A percentile compares a stretch with the other conserved stretches of the same genome.
These are phyloP conservation scores for Macquaria australasica DNA, from an alignment of 2,113 vertebrate species.

Conservation along the genomic window DNA sequence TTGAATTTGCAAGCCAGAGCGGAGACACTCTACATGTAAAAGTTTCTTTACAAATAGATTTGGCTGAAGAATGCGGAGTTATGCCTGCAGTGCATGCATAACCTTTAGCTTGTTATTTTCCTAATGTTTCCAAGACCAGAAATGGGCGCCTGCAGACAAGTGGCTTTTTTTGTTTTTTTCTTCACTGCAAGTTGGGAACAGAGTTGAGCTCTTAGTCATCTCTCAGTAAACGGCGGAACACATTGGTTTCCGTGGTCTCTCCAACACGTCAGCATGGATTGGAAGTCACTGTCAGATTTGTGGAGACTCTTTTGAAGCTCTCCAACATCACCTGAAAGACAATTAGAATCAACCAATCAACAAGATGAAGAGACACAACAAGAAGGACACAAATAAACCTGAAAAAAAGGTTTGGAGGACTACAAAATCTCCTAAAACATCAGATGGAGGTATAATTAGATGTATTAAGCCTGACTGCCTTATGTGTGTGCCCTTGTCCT, in stretches of 20 bases:
- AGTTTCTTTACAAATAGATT: constrained; percentile 46
- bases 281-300: constrained; percentile 28
- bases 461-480: constrained; percentile 13
- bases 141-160: constrained; percentile 31
- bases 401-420: background rate
- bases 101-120: constrained; percentile 67
- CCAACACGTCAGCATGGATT: constrained; percentile 43
- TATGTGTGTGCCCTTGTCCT: constrained; percentile 30
- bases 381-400: background rate
- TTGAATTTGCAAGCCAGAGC: constrained; percentile 31
- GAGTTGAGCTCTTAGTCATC: constrained; percentile 50
- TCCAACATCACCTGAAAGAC: constrained; percentile 72
- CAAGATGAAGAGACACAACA: background rate
- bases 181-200: constrained; percentile 31
- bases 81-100: constrained; percentile 57
- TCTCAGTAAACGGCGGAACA: constrained; percentile 36
- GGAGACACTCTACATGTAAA: constrained; percentile 24
- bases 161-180: constrained; percentile 9
- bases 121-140: constrained; percentile 46
- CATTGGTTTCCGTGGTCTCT: constrained; percentile 27
- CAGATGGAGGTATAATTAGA: constrained; percentile 29
- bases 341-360: constrained; percentile 16
- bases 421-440: constrained; percentile 9
- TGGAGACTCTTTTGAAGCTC: constrained; percentile 36
- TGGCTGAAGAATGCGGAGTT: constrained; percentile 12